A percentile compares a stretch with the other conserved stretches of the same genome.
phyloP scores from a whole-genome alignment of 2,888 invertebrate genomes.

The Tiliacea citrago region DNA sequence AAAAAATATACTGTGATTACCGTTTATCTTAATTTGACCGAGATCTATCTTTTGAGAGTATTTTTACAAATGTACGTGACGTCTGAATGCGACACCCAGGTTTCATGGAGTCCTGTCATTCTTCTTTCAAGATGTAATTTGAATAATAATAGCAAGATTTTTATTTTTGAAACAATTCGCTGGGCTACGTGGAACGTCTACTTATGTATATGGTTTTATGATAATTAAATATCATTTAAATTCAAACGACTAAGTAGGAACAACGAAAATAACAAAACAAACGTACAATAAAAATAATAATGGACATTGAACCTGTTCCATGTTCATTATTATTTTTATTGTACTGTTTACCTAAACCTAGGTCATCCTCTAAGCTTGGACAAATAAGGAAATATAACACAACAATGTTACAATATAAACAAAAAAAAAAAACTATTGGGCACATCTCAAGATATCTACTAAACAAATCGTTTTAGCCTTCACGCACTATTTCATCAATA shows the following conservation, averaged over 20 bases:
- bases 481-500: constrained; percentile 49
- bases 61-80: no score
- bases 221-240: neutral
- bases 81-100: no score
- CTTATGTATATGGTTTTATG: neutral
- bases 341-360: neutral
- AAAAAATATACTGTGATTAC: no score
- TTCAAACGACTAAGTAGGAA: neutral
- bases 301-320: no score
- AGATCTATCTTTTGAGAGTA: no score
- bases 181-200: neutral
- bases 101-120: no score
- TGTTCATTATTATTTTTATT: neutral
- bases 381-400: constrained; percentile 43
- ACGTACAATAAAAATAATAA: no score
- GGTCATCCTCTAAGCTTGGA: neutral
- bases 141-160: no score
- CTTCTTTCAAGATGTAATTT: no score
- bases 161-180: neutral
- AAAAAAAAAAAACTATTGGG: constrained; percentile 10
- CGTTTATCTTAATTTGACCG: no score
- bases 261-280: no score
- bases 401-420: neutral
- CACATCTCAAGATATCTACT: neutral
- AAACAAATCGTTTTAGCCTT: constrained; percentile 25